phyloP scores from a whole-genome alignment of 1,140 invertebrate genomes.

The Hypsibius dujardini region DNA sequence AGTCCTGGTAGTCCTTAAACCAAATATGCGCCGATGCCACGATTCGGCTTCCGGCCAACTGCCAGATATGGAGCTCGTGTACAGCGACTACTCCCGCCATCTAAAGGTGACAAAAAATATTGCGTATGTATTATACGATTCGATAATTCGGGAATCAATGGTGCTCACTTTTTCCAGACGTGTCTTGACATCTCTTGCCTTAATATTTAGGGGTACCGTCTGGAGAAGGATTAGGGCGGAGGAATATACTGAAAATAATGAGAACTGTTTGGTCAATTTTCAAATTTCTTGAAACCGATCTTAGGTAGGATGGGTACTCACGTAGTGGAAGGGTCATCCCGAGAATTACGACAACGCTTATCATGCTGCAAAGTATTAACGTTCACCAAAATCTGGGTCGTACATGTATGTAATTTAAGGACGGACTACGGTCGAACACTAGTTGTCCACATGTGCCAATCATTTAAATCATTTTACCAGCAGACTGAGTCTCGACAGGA shows the following conservation, averaged over 20 bases:
- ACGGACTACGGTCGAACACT: too few relatives aligned
- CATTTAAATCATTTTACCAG: too few relatives aligned
- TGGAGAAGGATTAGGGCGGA: not conserved
- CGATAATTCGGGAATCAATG: not conserved
- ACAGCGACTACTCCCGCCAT: constrained; percentile 39
- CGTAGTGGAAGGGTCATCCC: not conserved
- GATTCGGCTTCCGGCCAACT: constrained; percentile 38
- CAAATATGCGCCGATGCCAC: constrained; percentile 42
- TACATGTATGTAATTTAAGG: too few relatives aligned
- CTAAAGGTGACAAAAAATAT: constrained; percentile 25
- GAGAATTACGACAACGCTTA: constrained; percentile 10
- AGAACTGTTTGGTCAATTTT: too few relatives aligned
- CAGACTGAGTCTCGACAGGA: too few relatives aligned
- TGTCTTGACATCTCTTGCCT: not conserved
- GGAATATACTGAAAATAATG: not conserved
- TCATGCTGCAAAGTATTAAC: not conserved
- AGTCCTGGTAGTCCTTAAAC: constrained; percentile 37
- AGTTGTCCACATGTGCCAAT: too few relatives aligned
- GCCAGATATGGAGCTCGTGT: constrained; percentile 45
- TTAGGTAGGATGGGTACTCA: not conserved
- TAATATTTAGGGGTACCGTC: not conserved
- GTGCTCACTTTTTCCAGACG: not conserved
- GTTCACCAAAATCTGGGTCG: too few relatives aligned
- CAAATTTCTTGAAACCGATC: not conserved
- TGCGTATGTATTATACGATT: too few relatives aligned